Evolutionary conservation across 2,888 invertebrate genomes (phyloP), one percentile per base, ranked within the genome.

Genomic region (Mythimna lalbum): DNA sequence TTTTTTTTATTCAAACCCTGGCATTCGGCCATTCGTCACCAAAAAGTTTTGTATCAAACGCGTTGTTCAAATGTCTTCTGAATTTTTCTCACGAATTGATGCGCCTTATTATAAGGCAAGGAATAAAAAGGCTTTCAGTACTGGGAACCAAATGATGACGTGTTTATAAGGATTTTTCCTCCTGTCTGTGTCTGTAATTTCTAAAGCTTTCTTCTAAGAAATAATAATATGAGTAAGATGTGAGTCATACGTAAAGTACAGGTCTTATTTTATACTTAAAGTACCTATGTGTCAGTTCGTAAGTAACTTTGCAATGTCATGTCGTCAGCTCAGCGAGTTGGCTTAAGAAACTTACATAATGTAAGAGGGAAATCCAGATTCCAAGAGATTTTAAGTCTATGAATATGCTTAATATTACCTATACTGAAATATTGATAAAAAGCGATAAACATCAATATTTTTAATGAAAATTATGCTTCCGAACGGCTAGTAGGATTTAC

Each of bases 191-290:
- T 61, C 59, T 74, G 66, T 69, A 83, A 76, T 75, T 69, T 70
- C 79, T 79, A 59, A 74, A 80, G 81, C 86, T 87, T 87, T 87
- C 86, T 89, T 86, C 86, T 76, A 53, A 79, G 88, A 87, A 89
- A 47, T 80, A 89, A 47, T 80, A 49, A 63, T 64, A 55, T 64
- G 73, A 72, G 67, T 69, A 69, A 69, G 10, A 21, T 50, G 21
- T 83, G 74, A 82, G 36, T 83, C 83, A 80, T 68, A 53, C 39
- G 23, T 43, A 27, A 60, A 65, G 61, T 77, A 69, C 77, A 67
- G 39, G 55, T 60, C 43, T 75, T 60, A 27, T 19, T 9, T 39
- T 63, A 17, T 21, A 50, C 6, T 17, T 60, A 31, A n/a, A n/a
- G 31, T 43, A 63, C 36, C 27, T 57, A 43, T 14, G 10, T 52